These are phyloP conservation scores for Nomia melanderi DNA, from an alignment of 1,140 invertebrate genomes.

Conservation along the genomic window DNA sequence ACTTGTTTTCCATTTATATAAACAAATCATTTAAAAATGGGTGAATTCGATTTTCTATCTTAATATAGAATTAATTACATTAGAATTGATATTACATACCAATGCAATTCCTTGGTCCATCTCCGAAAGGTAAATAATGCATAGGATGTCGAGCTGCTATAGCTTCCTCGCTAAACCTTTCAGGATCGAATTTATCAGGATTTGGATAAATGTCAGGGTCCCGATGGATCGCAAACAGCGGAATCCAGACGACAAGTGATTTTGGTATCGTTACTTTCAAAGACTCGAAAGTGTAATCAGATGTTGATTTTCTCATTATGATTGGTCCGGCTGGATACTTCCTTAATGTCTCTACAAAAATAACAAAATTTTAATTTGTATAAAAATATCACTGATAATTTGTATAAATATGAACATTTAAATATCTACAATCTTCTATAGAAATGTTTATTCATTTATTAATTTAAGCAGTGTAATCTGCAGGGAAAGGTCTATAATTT, in stretches of 20 bases:
- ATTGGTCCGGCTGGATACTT: background rate
- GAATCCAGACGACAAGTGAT: background rate
- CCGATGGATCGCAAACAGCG: slow-evolving; percentile 14
- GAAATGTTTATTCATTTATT: too few species aligned
- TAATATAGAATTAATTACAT: too few species aligned
- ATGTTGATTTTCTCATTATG: background rate
- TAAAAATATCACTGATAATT: background rate
- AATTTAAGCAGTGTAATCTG: too few species aligned
- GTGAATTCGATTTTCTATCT: too few species aligned
- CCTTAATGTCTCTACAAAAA: slow-evolving; percentile 9
- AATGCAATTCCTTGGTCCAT: slow-evolving; percentile 45
- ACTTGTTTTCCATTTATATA: too few species aligned
- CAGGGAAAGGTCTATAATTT: too few species aligned
- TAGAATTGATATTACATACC: too few species aligned
- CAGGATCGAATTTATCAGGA: slow-evolving; percentile 42
- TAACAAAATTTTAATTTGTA: background rate
- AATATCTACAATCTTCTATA: too few species aligned
- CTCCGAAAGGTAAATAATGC: slow-evolving; percentile 45
- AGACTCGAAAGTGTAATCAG: background rate
- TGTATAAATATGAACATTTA: slow-evolving; percentile 47
- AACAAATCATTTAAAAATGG: too few species aligned
- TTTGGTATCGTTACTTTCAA: slow-evolving; percentile 34
- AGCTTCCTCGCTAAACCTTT: slow-evolving; percentile 28
- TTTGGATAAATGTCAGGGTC: slow-evolving; percentile 48
- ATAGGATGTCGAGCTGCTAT: slow-evolving; percentile 15